Base-by-base conservation (phyloP, 1,140 invertebrate species). In the Philopotamus ludificatus region DNA sequence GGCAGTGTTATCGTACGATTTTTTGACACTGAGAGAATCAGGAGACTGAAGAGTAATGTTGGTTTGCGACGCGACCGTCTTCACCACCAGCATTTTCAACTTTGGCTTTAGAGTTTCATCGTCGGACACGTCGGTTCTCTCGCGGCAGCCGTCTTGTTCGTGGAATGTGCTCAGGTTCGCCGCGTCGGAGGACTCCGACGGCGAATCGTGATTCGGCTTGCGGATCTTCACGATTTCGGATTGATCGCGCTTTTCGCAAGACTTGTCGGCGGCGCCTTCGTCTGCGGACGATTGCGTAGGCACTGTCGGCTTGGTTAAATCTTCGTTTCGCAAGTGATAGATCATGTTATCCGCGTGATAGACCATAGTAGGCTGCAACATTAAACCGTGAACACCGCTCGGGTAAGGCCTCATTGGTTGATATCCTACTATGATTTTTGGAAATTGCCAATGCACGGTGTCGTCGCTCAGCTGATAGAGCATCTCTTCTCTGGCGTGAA, bases 1-100 rank as follows among this genome's bases (percentile, higher is more conserved):
- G 63, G 67, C 63, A 66, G 58, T 34, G 61, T 65, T 69, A 59
- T 70, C 69, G 51, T 59, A 63, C 44, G 69, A 70, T 47, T 67
- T 70, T 67, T 70, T 70, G 66, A 70, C 69, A 70, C 69, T 70
- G 23, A 67, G 69, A 70, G 69, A 67, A 61, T 77, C 75, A 25
- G 76, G 76, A 61, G 77, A 76, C 71, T 77, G 78, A 42, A 78
- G 73, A 16, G 76, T 76, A 71, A 78, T 77, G 61, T 73, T 76
- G 50, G 77, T 79, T 72, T 78, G 77, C 50, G 76, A 77, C 49
- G 73, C 75, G 25, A 76, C 75, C 8, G 76, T 75, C 42, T 71
- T 74, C 47, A 71, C 72, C 57, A 63, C 65, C 51, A 41, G 51
- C 26, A 58, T 65, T 54, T 63, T 68, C 23, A 65, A 49, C 8